Base-by-base conservation (phyloP, 2,797 vertebrate genomes). In the Labroides dimidiatus region DNA sequence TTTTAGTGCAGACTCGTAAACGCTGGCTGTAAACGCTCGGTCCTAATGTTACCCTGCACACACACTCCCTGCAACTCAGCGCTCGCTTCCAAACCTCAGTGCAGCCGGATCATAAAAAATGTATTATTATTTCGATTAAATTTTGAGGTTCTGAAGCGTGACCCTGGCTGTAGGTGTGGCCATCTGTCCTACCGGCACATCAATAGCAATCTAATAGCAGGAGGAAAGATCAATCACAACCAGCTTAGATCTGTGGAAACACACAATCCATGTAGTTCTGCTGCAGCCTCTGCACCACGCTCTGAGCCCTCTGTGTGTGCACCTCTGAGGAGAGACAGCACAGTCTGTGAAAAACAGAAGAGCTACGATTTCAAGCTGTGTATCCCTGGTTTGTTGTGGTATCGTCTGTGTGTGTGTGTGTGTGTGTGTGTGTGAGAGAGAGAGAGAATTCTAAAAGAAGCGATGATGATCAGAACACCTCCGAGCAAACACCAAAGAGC, bases 181-280 rank as follows among this genome's bases (percentile, higher is more conserved):
- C 85, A 81, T 83, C 37, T 84, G 84, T 86, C 80, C 69, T 72
- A 72, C 58, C 52, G 24, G 54, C 82, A 52, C 68, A 79, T 93
- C 86, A 69, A 81, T 88, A 88, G 75, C 89, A 94, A 92, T 91
- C 89, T 91, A 90, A 84, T 93, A 86, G 80, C 52, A 55, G 74
- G 52, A 64, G 59, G 85, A 87, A 83, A 79, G 84, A 88, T 90
- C 87, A 86, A 85, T 91, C 80, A 81, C 79, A 90, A 92, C 85
- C 83, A 58, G 72, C 77, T 92, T 91, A 83, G 73, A 88, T 86
- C 80, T 82, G 84, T 91, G 89, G 84, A 92, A 87, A 87, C 85
- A 73, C 54, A 72, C 72, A 36, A 54, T 64, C 37, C 36, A 27
- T 64, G 61, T 62, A 44, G 53, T 54, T 61, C 15, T 44, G 47